Evolutionary conservation across 2,113 vertebrate genomes (phyloP).

Genomic region (Carassius gibelio): DNA sequence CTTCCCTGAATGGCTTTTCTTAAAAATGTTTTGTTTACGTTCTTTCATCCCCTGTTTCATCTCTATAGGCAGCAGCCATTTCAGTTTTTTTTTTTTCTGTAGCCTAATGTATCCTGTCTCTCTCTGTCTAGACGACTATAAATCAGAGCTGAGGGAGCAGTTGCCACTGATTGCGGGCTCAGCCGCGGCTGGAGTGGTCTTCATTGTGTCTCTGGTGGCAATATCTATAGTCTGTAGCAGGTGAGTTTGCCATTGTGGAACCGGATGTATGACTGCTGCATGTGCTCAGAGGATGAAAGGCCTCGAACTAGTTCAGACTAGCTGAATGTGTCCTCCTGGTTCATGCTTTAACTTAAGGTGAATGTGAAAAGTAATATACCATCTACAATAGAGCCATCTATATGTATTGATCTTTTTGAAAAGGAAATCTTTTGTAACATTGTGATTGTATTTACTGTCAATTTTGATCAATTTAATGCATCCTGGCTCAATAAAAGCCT

Average conservation of each 20-base stretch:
- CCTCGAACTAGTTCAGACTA: background rate
- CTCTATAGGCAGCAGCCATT: slow-evolving; percentile 32
- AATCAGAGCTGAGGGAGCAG: slow-evolving; percentile 95
- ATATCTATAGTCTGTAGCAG: slow-evolving; percentile 98
- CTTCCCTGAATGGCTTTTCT: slow-evolving; percentile 27
- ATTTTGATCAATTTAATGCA: too few species aligned
- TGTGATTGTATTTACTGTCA: background rate
- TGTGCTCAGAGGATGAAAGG: background rate
- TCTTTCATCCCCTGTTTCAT: slow-evolving; percentile 25
- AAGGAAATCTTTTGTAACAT: too few species aligned
- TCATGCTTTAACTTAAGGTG: background rate
- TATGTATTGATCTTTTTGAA: too few species aligned
- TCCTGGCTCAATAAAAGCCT: too few species aligned
- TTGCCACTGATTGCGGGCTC: slow-evolving; percentile 95
- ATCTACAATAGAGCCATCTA: background rate
- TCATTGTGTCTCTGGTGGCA: slow-evolving; percentile 94
- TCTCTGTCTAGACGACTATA: slow-evolving; percentile 88
- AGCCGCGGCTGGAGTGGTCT: slow-evolving; percentile 92
- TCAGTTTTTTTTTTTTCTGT: slow-evolving; percentile 12
- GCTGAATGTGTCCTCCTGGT: background rate
- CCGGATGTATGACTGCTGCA: background rate
- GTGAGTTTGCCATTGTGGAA: slow-evolving; percentile 67
- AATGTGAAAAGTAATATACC: background rate
- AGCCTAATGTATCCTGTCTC: slow-evolving; percentile 44
- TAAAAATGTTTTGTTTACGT: slow-evolving; percentile 20